Evolutionary conservation across 2,113 vertebrate genomes (phyloP), one percentile per base, ranked within the genome.

Genomic region (Otis tarda): DNA sequence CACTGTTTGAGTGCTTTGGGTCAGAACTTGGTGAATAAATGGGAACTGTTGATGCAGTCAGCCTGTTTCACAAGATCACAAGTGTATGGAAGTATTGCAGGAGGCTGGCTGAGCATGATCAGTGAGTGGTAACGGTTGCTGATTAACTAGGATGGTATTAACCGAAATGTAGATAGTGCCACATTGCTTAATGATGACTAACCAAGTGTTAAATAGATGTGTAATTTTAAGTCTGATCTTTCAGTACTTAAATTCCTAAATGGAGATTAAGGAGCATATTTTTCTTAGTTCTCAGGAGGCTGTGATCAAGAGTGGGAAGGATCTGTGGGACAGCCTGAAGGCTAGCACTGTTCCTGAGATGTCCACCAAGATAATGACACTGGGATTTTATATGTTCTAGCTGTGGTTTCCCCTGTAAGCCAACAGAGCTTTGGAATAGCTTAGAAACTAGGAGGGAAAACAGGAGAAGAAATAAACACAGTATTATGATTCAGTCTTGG

Each of bases 191-290:
- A 95, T 95, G 83, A 88, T 3, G 0, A 69, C 69, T 94, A 96
- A 95, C 90, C 88, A 91, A 91, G 88, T 95, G 93, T 95, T 95
- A 95, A 96, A 93, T 93, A 95, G 85, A 50, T 83, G 74, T 83
- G 61, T 80, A 93, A 89, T 90, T 92, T 61, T 65, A 92, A 69
- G 65, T 87, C 86, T 89, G 33, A 84, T 95, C 80, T 78, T 90
- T 93, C 70, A 53, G 80, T 71, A 53, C 53, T 45, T 84, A 52
- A 93, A 82, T 73, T 89, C 61, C 83, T 90, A 95, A 90, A 90
- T 88, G 63, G 96, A 94, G 56, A 95, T 94, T 79, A 92, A 91
- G 45, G 22, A 78, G 41, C 4, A 1, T 76, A 14, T 79, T 89
- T 95, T 81, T 50, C 41, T 31, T 87, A 65, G 53, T 73, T 90